Evolutionary conservation across 2,888 invertebrate genomes (phyloP).

Genomic region (Carabus problematicus): DNA sequence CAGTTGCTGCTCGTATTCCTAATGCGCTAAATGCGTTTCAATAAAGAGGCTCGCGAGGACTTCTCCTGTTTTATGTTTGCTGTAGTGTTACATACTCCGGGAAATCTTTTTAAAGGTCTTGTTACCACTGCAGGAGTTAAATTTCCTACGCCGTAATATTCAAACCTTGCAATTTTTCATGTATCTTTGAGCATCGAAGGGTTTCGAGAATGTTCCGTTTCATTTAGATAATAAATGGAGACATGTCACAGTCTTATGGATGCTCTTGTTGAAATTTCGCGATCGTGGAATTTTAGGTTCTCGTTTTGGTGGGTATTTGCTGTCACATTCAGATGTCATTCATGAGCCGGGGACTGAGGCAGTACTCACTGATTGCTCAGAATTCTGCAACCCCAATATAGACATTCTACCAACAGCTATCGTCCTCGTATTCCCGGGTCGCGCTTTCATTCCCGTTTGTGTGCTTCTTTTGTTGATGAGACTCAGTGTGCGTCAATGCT

Average conservation of each 20-base stretch:
- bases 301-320: not conserved
- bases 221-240: not conserved
- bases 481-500: not conserved
- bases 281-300: not conserved
- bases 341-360: not conserved
- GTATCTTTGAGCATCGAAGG: not conserved
- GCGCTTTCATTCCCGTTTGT: not conserved
- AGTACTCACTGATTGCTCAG: conserved; percentile 5
- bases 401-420: not conserved
- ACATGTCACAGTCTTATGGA: not conserved
- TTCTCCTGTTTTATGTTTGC: not conserved
- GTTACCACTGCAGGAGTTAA: not conserved
- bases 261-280: not conserved
- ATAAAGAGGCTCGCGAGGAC: conserved; percentile 14
- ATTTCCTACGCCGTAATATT: too few species aligned
- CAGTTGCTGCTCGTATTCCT: conserved; percentile 24
- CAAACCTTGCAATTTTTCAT: not conserved
- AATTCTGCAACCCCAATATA: not conserved
- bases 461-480: conserved; percentile 13
- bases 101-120: conserved; percentile 5
- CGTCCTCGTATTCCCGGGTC: not conserved
- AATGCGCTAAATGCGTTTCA: conserved; percentile 37
- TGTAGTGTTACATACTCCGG: not conserved
- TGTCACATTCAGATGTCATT: conserved; percentile 7
- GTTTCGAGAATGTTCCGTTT: not conserved